Evolutionary conservation across 2,113 vertebrate species (phyloP), one percentile per base, ranked within the genome.

Genomic region (Erythrocebus patas): DNA sequence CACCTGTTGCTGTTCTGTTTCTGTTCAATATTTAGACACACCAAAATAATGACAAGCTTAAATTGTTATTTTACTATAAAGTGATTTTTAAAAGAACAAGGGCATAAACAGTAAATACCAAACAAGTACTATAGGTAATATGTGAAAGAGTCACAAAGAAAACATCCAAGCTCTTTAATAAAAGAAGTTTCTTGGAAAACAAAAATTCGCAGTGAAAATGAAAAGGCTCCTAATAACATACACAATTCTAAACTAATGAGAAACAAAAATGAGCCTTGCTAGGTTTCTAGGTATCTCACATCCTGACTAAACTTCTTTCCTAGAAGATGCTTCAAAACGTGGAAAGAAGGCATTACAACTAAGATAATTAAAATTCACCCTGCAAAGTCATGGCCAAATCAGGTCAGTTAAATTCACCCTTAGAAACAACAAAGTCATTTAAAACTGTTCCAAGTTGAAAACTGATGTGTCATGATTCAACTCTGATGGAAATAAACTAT

Each of bases 301-400:
- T 72, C 16, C 68, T 57, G 2, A 89, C 73, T 95, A 83, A 83
- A 92, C 6, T 32, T 91, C 38, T 96, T 97, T 93, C 72, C 84
- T 89, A 83, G 85, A 96, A 98, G 95, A 91, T 92, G 52, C 43
- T 96, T 81, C 86, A 96, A 96, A 97, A 75, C 18, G 23, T 87
- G 20, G 12, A 81, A 83, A 97, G 20, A 50, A 97, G 81, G 72
- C 92, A 97, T 78, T 97, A 92, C 45, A 87, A 68, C 27, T 86
- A 61, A 92, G 89, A 93, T 93, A 55, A 97, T 98, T 98, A 94
- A 97, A 97, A 98, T 97, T 97, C 96, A 96, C 76, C 80, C 52
- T 86, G 70, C 76, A 96, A 98, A 97, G 92, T 79, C 78, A 95
- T 66, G 55, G 78, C 32, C 90, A 93, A 98, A 98, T 94, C 59